Evolutionary conservation across 2,797 vertebrate species (phyloP).

Genomic region (Holocentrus rufus): DNA sequence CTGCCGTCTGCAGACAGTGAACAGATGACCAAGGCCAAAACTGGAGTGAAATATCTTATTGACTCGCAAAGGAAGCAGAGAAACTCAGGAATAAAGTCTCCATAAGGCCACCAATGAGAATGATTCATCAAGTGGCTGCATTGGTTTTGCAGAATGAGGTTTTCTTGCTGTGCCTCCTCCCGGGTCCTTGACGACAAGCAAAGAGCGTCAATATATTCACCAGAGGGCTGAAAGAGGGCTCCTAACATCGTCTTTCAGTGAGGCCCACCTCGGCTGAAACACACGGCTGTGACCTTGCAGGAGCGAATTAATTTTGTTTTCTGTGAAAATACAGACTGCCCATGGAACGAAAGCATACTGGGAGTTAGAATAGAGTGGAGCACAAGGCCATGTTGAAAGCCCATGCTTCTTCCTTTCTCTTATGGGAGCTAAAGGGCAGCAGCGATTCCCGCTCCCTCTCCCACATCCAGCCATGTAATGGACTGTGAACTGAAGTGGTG

Average conservation of each 20-base stretch:
- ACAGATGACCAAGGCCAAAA: slow-evolving; percentile 35
- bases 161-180: slow-evolving; percentile 2
- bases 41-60: slow-evolving; percentile 31
- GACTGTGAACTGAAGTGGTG: slow-evolving; percentile 1
- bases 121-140: neutral
- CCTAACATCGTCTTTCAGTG: neutral
- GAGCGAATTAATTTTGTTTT: slow-evolving; percentile 6
- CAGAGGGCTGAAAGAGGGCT: neutral
- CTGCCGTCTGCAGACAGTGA: slow-evolving; percentile 36
- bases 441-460: neutral
- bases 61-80: neutral
- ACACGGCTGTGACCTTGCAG: slow-evolving; percentile 17
- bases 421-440: neutral
- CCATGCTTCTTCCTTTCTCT: neutral
- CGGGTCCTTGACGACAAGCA: slow-evolving; percentile 10
- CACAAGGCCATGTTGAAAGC: neutral
- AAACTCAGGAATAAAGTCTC: neutral
- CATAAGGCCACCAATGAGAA: slow-evolving; percentile 2
- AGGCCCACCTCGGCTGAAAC: neutral
- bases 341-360: neutral
- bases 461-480: neutral
- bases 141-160: neutral
- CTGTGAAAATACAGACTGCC: neutral
- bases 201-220: neutral
- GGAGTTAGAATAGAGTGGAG: slow-evolving; percentile 1